These are phyloP conservation scores for Alosa alosa DNA, from an alignment of 2,113 vertebrate genomes.

Conservation along the genomic window DNA sequence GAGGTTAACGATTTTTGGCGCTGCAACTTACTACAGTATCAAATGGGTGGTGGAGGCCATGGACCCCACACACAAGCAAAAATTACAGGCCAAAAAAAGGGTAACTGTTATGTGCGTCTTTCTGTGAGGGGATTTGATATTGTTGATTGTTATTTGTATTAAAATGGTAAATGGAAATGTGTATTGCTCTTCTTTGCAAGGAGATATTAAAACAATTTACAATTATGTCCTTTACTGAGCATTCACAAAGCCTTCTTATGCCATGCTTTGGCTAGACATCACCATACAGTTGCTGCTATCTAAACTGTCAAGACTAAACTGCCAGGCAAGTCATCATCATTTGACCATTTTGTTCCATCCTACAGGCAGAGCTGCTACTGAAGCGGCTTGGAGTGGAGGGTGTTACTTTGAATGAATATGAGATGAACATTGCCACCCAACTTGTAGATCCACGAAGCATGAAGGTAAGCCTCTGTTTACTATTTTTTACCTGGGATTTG, in stretches of 20 bases:
- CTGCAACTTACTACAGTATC: slow-evolving; percentile 76
- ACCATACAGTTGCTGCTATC: background rate
- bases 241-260: background rate
- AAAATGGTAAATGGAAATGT: background rate
- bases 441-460: slow-evolving; percentile 73
- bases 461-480: slow-evolving; percentile 58
- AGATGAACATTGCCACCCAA: slow-evolving; percentile 76
- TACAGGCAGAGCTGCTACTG: slow-evolving; percentile 75
- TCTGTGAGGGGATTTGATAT: background rate
- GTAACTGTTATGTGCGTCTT: slow-evolving; percentile 44
- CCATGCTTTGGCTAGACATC: background rate
- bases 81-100: slow-evolving; percentile 75
- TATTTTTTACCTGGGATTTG: background rate
- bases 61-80: slow-evolving; percentile 75
- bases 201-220: background rate
- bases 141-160: background rate
- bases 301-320: background rate
- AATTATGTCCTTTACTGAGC: background rate
- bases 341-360: background rate
- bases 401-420: slow-evolving; percentile 74
- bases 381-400: slow-evolving; percentile 75
- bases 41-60: slow-evolving; percentile 77
- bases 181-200: background rate
- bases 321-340: background rate
- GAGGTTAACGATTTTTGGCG: slow-evolving; percentile 73